Evolutionary conservation across 2,113 vertebrate species (phyloP), one percentile per base, ranked within the genome.

Genomic region (Ptilonorhynchus violaceus): DNA sequence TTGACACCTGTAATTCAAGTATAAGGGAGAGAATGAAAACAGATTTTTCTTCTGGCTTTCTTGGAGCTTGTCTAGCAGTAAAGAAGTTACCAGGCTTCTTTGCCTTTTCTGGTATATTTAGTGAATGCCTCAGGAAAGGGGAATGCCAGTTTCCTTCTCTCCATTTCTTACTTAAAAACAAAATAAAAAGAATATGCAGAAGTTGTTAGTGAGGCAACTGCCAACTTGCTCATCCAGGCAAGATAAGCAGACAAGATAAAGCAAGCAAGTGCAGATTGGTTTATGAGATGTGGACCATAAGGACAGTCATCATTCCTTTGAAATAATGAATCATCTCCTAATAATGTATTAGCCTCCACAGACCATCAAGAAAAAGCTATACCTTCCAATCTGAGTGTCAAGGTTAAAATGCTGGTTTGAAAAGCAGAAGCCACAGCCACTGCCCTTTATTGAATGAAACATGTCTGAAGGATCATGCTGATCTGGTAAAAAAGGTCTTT

Each of bases 1-100:
- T 94, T 85, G 88, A 91, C 80, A 93, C n/a, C 72, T 93, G 75
- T 80, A 94, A 47, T 21, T 86, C 76, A 95, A 75, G 31, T 28
- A 21, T 41, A 55, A 89, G 31, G 19, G 28, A 76, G 31, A 95
- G 37, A 94, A 89, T 69, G 44, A 87, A 94, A 94, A 44, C 8
- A 70, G 47, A 77, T 84, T 63, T 89, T 88, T 93, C 56, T 86
- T 74, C n/a, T 84, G 44, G 31, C 23, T 94, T 91, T 88, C 76
- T 72, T 77, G 25, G 31, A 88, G 15, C 15, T 88, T 73, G 10
- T 67, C 58, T 67, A n/a, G 59, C 55, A 64, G 23, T 68, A 83
- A 67, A 70, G 47, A 74, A 60, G 42, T 63, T 80, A 63, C 8
- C 1, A 35, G 25, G 19, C 6, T 17, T 47, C 46, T 85, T 77